Conservation (phyloP, 2,888 invertebrate genomes). For the Acrocyrtus sp. region DNA sequence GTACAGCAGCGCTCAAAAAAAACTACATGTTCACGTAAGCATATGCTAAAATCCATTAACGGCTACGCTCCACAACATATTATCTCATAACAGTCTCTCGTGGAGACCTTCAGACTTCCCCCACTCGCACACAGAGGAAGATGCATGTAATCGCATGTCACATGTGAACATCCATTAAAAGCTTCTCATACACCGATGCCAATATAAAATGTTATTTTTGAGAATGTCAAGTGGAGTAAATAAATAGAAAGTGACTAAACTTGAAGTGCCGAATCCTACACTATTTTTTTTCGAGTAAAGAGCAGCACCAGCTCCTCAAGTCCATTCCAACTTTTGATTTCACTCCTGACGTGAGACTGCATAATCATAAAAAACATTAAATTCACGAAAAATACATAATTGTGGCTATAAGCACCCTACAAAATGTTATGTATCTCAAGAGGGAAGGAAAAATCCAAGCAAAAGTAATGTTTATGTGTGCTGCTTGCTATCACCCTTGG, state of each 20-base stretch:
- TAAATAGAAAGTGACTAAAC: not conserved
- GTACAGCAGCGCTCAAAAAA: not conserved
- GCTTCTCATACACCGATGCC: not conserved
- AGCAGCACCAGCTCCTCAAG: not conserved
- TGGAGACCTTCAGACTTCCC: too few relatives aligned
- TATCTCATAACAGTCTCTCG: too few relatives aligned
- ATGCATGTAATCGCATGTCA: not conserved
- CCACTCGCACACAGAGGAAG: not conserved
- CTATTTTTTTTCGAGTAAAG: not conserved
- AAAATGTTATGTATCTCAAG: too few relatives aligned
- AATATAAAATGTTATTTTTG: not conserved
- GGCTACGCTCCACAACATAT: not conserved
- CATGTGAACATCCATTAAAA: not conserved
- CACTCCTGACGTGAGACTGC: too few relatives aligned
- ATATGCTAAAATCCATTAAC: conserved; percentile 35
- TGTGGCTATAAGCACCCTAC: not conserved
- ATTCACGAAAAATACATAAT: not conserved
- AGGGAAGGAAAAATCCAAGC: not conserved
- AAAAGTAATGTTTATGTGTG: conserved; percentile 2
- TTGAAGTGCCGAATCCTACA: not conserved
- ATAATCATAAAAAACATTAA: not conserved
- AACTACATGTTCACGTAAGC: conserved; percentile 2
- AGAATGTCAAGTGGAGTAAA: not conserved
- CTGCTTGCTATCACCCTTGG: too few relatives aligned
- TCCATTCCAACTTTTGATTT: not conserved